These are phyloP conservation scores for Nebria salina DNA, from an alignment of 2,888 invertebrate genomes.

Conservation along the genomic window DNA sequence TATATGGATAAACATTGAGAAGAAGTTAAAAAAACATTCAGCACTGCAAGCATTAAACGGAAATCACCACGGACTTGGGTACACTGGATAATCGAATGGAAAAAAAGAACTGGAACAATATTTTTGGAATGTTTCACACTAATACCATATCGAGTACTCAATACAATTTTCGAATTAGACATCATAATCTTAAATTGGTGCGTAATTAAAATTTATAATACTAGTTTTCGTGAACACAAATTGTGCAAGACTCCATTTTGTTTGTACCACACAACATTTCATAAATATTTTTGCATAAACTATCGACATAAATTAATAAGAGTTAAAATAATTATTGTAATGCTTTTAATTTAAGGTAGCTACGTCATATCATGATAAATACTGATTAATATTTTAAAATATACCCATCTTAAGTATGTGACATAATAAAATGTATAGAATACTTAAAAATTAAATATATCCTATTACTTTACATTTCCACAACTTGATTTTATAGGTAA, in stretches of 20 bases:
- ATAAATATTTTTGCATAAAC: not conserved
- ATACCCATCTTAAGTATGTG: too few species aligned
- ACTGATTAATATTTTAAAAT: too few species aligned
- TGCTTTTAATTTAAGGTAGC: too few species aligned
- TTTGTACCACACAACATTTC: not conserved
- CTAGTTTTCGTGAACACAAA: not conserved
- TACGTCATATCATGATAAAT: too few species aligned
- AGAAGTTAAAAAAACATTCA: not conserved
- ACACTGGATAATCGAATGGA: too few species aligned
- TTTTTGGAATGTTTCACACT: not conserved
- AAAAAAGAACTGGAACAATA: not conserved
- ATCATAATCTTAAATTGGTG: not conserved
- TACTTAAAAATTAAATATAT: too few species aligned
- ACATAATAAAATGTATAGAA: too few species aligned
- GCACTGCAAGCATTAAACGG: not conserved
- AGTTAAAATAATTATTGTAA: too few species aligned
- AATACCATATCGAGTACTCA: not conserved
- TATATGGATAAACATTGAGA: not conserved
- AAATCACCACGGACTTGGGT: not conserved
- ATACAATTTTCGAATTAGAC: not conserved
- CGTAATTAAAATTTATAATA: not conserved
- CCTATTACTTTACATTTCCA: too few species aligned
- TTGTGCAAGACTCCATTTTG: not conserved
- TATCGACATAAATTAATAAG: too few species aligned
- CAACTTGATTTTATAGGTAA: too few species aligned